These are phyloP conservation scores for Antidorcas marsupialis DNA, from an alignment of 2,113 vertebrate species.

Conservation along the genomic window DNA sequence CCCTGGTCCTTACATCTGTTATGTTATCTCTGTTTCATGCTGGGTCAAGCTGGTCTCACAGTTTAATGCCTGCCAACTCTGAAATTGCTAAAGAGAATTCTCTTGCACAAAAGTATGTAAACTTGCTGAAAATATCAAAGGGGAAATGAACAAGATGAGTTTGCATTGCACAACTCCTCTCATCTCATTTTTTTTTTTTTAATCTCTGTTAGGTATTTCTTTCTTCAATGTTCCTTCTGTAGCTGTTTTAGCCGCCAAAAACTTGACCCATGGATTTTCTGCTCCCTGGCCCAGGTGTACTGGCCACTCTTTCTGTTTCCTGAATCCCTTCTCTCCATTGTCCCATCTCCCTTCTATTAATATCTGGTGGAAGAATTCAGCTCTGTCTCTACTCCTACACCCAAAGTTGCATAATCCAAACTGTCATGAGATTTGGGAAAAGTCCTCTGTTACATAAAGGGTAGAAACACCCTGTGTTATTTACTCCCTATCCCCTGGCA, in stretches of 20 bases:
- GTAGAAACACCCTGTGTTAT: neutral
- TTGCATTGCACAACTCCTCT: neutral
- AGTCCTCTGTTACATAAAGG: neutral
- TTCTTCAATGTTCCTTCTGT: neutral
- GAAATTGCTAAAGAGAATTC: neutral
- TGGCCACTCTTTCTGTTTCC: neutral
- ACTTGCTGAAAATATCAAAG: neutral
- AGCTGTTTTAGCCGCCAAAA: neutral
- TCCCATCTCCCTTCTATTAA: neutral
- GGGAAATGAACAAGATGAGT: neutral
- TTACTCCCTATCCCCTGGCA: neutral
- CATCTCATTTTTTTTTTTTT: neutral
- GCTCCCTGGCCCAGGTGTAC: neutral
- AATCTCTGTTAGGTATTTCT: neutral
- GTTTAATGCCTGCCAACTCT: neutral
- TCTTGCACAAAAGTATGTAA: neutral
- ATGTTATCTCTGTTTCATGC: neutral
- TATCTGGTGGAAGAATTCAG: neutral
- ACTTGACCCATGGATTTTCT: neutral
- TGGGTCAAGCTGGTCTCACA: neutral
- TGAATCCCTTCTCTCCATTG: neutral
- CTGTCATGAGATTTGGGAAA: neutral
- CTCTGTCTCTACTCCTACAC: neutral
- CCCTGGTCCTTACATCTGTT: no score
- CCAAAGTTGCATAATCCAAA: neutral